These are phyloP conservation scores for Eustalomyia histrio DNA, from an alignment of 2,888 invertebrate species.

Conservation along the genomic window DNA sequence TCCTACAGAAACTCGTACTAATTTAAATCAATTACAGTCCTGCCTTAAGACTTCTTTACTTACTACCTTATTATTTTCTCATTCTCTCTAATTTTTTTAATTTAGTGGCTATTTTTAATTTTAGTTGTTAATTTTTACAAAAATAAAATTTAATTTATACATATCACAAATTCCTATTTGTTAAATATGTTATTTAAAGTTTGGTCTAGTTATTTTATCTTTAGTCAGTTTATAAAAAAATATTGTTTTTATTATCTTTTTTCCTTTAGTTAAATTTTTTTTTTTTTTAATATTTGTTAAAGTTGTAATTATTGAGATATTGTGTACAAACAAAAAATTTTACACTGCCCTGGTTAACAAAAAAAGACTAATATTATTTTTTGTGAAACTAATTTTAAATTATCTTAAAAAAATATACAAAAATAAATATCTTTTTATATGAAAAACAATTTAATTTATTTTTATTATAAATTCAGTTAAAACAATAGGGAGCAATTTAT, in stretches of 20 bases:
- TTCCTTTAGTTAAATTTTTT: conserved; percentile 15
- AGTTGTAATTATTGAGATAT: neutral
- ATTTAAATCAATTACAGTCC: neutral
- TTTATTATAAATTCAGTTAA: neutral
- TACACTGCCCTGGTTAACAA: conserved; percentile 38
- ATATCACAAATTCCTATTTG: neutral
- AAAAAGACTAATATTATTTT: conserved; percentile 24
- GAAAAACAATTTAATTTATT: neutral
- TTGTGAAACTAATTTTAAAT: conserved; percentile 26
- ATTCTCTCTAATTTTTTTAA: conserved; percentile 18
- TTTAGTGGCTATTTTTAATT: neutral
- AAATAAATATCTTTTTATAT: conserved; percentile 15
- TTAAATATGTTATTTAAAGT: neutral
- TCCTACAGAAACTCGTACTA: too few relatives aligned
- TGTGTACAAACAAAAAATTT: conserved; percentile 3
- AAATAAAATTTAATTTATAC: neutral
- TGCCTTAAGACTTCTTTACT: conserved; percentile 3
- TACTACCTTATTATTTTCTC: conserved; percentile 7
- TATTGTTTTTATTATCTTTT: neutral
- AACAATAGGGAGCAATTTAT: too few relatives aligned
- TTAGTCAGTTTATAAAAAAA: conserved; percentile 19
- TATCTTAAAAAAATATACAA: conserved; percentile 15
- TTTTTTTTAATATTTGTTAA: conserved; percentile 13
- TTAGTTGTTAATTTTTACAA: conserved; percentile 15
- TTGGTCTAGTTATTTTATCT: neutral